Evolutionary conservation across 2,888 invertebrate genomes (phyloP), one percentile per base, ranked within the genome.

Genomic region (Bruchidius siliquastri): DNA sequence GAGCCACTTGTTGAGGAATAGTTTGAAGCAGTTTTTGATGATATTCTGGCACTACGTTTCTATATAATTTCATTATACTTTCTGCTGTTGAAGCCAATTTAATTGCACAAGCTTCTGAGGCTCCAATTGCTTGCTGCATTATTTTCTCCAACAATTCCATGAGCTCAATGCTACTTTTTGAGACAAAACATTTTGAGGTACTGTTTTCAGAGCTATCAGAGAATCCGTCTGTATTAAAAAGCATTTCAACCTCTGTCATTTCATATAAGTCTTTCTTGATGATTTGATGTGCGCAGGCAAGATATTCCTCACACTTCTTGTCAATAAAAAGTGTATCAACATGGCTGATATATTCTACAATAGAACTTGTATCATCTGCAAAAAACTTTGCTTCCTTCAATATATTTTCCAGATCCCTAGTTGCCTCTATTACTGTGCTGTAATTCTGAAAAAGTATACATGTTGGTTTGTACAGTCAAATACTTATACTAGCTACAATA

Each of bases 1-100:
- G 84, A 6, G 94, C 96, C 79, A 94, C 91, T 87, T 96, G 94
- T 82, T 97, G 96, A 1, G 97, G 97, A 82, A 97, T 93, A 0
- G 92, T 93, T 82, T 93, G 91, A 74, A 97, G 88, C 79, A 92
- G 90, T 81, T 93, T 92, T 82, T 92, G 92, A 86, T 97, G 96
- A 82, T 93, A 90, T 78, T 92, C 91, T 0, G 95, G 94, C 22
- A 96, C 93, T 71, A 95, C 90, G 69, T 90, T 91, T 74, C 91
- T 90, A 85, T 96, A 97, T 80, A 93, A 87, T 81, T 93, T 92
- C 79, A 96, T 91, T 76, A 96, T 91, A 78, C 92, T 89, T 77
- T 93, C 87, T 4, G 92, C 91, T 0, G 93, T 92, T 73, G 89
- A 90, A 80, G 93, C 92, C 75, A 96, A 86, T 81, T 91, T 90